These are phyloP conservation scores for Marmota monax DNA, from an alignment of 2,113 vertebrate genomes.

Conservation along the genomic window DNA sequence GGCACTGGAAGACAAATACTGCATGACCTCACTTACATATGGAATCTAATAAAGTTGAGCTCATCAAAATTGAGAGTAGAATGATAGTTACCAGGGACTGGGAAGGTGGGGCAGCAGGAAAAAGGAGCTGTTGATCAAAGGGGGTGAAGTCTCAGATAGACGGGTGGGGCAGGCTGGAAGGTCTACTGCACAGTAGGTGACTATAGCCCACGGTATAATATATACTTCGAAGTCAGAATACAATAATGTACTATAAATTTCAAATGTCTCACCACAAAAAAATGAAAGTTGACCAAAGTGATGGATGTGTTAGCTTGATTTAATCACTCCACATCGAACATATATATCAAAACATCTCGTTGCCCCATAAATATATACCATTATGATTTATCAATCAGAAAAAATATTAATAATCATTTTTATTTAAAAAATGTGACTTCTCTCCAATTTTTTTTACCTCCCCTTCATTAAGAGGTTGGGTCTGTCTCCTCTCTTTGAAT, in stretches of 20 bases:
- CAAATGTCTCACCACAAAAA: not conserved
- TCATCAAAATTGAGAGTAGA: not conserved
- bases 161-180: not conserved
- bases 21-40: conserved; percentile 13
- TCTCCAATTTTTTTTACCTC: not conserved
- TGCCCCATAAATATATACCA: not conserved
- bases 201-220: not conserved
- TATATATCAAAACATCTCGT: not conserved
- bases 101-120: not conserved
- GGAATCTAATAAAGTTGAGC: conserved; percentile 50
- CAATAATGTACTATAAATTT: not conserved
- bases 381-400: not conserved
- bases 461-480: not conserved
- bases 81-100: not conserved
- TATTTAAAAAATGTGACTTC: not conserved
- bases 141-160: not conserved
- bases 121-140: not conserved
- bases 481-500: not conserved
- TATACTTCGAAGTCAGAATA: not conserved
- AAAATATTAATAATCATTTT: not conserved
- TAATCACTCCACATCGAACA: not conserved
- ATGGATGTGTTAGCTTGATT: not conserved
- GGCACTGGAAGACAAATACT: conserved; percentile 13
- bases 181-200: not conserved
- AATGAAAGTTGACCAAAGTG: not conserved